Evolutionary conservation across 2,113 vertebrate species (phyloP).

Genomic region (Gadus chalcogrammus): DNA sequence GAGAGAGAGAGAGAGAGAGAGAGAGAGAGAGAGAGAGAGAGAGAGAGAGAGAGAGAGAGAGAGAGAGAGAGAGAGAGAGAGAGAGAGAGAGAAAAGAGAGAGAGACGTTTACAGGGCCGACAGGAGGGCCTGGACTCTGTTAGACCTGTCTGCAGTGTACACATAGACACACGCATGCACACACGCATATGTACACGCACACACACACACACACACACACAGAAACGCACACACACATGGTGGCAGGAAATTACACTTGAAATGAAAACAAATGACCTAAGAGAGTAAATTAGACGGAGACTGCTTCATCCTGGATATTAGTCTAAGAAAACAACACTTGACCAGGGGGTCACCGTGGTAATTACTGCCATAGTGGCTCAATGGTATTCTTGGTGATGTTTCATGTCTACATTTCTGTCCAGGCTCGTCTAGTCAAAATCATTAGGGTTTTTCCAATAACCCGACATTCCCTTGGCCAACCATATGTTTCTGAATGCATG

Average conservation of each 20-base stretch:
- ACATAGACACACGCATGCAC: constrained; percentile 2
- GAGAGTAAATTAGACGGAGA: constrained; percentile 27
- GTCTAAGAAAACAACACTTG: constrained; percentile 21
- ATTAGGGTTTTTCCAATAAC: no score
- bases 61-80: background rate
- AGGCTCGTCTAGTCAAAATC: constrained; percentile 7
- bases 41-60: no score
- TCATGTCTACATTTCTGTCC: constrained; percentile 18
- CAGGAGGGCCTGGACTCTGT: constrained; percentile 22
- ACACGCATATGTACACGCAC: background rate
- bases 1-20: constrained; percentile 6
- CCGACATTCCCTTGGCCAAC: no score
- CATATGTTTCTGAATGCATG: no score
- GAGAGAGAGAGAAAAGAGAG: constrained; percentile 25
- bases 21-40: background rate
- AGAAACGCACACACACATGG: constrained; percentile 1
- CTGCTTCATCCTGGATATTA: constrained; percentile 24
- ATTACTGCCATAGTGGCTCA: constrained; percentile 6
- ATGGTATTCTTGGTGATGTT: constrained; percentile 24
- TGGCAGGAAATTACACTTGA: constrained; percentile 30
- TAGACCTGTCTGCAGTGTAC: constrained; percentile 20
- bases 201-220: background rate
- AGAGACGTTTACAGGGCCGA: constrained; percentile 31
- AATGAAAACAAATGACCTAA: constrained; percentile 44
- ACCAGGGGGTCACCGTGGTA: constrained; percentile 17